Base-by-base conservation (phyloP, 2,113 vertebrate genomes). In the Rhegmatorhina hoffmannsi region DNA sequence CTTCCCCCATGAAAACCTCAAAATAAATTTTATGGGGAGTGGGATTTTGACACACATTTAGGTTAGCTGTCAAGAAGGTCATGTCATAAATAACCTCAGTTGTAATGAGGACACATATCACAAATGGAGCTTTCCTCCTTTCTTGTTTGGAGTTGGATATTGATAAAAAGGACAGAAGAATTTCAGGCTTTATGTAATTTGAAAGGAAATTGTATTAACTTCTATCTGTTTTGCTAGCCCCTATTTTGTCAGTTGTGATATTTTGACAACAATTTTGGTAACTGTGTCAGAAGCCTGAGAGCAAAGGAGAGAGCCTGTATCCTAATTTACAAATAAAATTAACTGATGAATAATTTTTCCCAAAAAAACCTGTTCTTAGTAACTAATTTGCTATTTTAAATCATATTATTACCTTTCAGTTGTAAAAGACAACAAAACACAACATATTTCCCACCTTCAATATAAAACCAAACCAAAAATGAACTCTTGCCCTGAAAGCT, bases 401-500 rank as follows among this genome's bases (percentile, higher is more conserved):
- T 53, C 6, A n/a, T 53, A 6, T 31, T 70, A 28, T 1, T 90
- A 58, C 70, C 16, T 72, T 87, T 75, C 26, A 63, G 10, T 79
- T 77, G 19, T 9, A 47, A 67, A 70, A 62, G 26, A 17, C 2
- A 43, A 26, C 13, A 11, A 66, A 84, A 2, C 6, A 21, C 16
- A 44, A 47, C 23, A 52, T 43, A 63, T 63, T 3, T 5, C 0
- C 7, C 7, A 0, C 9, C 23, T 4, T 33, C 20, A 38, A 53
- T 24, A 63, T 40, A 53, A 24, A 20, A 21, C 46, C 46, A 26
- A 28, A 26, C 7, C 17, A 50, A 26, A 16, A 53, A 53, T 62
- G 9, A 60, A 5, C 3, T 50, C 49, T 68, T 73, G 8, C 70
- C 28, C 29, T 75, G 67, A 73, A 85, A 88, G n/a, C 29, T 94